Base-by-base conservation (phyloP, 2,888 invertebrate species). In the Nudaria mundana region DNA sequence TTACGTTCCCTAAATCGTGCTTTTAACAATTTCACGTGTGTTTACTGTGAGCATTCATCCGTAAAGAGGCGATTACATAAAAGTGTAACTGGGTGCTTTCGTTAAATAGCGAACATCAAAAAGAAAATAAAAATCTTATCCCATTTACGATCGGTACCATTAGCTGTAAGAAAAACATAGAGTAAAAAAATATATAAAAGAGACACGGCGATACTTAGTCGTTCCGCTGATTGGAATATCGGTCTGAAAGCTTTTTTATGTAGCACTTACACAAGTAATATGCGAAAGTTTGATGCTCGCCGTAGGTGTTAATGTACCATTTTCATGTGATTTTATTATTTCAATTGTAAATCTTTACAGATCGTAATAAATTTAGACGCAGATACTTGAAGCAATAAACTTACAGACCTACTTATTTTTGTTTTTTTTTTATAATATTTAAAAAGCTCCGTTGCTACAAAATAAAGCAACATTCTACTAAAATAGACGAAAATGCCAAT, bases 201-300 rank as follows among this genome's bases (percentile, higher is more conserved):
- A 71, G 69, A 73, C 71, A 67, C 61, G 62, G 57, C 65, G 65
- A 65, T 69, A 69, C 70, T 76, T 67, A 69, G 67, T 68, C 66
- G 67, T 63, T 63, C 59, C 63, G 48, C 61, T 75, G 74, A 76
- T 77, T 75, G 73, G 73, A 71, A 73, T 77, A 74, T 75, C 53
- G 69, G 63, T 60, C 63, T 78, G 61, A 76, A 76, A 77, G 76
- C 75, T 70, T 78, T 78, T 77, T 76, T 76, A 73, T 76, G 72
- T 77, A 71, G 63, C 62, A 70, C 67, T 71, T 71, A 67, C 64
- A 66, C 51, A 56, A 61, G 50, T 63, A 70, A 71, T 72, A 65
- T 59, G 55, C 63, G 60, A 62, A 62, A 66, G 64, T 68, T 71
- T 61, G 61, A 61, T 52, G 54, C 44, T 48, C 37, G 37, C 44